Percentiles rank a stretch among this genome's conserved stretches.
phyloP scores from a whole-genome alignment of 2,888 invertebrate species.

The Athalia cordata region DNA sequence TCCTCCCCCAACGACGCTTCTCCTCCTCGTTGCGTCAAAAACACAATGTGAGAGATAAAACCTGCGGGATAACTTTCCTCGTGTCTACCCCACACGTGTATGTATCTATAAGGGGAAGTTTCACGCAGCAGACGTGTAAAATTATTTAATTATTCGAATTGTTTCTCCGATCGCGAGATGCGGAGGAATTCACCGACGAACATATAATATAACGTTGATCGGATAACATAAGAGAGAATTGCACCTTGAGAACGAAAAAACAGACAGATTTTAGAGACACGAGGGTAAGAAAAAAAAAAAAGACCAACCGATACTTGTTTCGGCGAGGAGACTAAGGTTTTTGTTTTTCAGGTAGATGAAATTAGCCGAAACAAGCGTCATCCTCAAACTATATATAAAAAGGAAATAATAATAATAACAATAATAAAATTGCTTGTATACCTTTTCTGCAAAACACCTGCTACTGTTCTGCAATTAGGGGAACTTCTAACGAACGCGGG shows the following conservation, averaged over 20 bases:
- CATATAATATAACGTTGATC: too few relatives aligned
- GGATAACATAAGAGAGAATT: too few relatives aligned
- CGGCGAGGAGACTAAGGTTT: background rate
- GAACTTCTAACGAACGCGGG: conserved; percentile 52
- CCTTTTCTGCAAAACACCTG: conserved; percentile 35
- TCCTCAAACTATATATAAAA: background rate
- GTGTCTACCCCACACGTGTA: too few relatives aligned
- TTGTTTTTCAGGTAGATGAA: background rate
- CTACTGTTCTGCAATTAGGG: conserved; percentile 27
- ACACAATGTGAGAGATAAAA: conserved; percentile 15
- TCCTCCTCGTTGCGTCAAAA: conserved; percentile 46
- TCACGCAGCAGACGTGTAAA: too few relatives aligned
- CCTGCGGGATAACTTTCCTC: too few relatives aligned
- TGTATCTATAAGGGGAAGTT: too few relatives aligned
- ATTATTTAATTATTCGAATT: too few relatives aligned
- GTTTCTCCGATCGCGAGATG: too few relatives aligned
- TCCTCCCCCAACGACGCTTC: conserved; percentile 56
- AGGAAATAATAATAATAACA: background rate
- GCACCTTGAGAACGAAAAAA: background rate
- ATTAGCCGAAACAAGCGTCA: conserved; percentile 12
- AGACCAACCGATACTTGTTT: background rate
- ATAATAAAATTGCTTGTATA: too few relatives aligned
- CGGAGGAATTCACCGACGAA: too few relatives aligned
- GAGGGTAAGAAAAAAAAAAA: background rate
- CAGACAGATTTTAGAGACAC: background rate